Evolutionary conservation across 2,797 vertebrate genomes (phyloP).

Genomic region (Leptoclinus maculatus): DNA sequence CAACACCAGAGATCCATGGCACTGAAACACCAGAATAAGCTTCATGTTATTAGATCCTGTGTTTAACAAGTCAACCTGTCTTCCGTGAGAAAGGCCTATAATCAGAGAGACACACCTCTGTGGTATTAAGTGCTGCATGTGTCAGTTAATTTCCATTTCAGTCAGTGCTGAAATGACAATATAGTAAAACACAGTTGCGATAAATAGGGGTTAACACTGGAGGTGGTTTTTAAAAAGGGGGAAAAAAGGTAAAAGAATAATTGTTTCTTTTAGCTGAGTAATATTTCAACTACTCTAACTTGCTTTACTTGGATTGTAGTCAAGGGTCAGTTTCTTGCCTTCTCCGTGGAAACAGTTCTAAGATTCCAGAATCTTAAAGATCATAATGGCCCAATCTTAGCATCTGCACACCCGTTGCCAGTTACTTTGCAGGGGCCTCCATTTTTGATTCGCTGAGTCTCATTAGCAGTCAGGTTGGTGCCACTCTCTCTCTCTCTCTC

Average conservation of each 20-base stretch:
- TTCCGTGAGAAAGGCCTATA: neutral
- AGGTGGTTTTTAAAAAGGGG: neutral
- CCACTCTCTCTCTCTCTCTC: neutral
- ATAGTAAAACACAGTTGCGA: too few species aligned
- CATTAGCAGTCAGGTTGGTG: neutral
- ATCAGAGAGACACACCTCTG: neutral
- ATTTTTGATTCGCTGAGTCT: conserved; percentile 19
- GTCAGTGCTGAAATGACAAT: neutral
- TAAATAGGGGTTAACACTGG: neutral
- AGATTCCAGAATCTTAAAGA: neutral
- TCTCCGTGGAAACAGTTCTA: neutral
- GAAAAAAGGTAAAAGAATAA: neutral
- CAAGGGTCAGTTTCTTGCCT: neutral
- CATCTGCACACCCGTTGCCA: neutral
- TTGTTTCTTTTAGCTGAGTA: neutral
- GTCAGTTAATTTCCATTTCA: neutral
- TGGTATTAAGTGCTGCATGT: neutral
- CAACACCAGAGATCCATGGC: neutral
- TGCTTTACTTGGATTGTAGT: neutral
- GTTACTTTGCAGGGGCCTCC: neutral
- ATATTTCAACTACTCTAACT: conserved; percentile 7
- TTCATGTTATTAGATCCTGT: neutral
- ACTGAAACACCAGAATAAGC: neutral
- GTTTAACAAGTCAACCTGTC: neutral
- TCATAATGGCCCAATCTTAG: neutral